Evolutionary conservation across 2,888 invertebrate genomes (phyloP).

Genomic region (Cephus runcator): DNA sequence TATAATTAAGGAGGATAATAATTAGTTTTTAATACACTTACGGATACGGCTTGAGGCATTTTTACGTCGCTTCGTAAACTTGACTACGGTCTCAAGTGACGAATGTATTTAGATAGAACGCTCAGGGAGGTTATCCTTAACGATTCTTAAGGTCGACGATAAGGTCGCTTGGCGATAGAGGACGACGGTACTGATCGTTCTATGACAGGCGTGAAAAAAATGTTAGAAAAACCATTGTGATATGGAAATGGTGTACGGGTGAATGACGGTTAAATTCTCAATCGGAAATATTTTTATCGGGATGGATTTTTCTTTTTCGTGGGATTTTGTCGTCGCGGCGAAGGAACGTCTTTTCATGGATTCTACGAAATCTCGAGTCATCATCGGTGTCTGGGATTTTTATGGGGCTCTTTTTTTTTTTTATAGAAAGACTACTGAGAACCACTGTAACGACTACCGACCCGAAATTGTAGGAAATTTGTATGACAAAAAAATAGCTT

Average conservation of each 20-base stretch:
- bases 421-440: neutral
- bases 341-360: neutral
- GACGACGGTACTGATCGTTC: neutral
- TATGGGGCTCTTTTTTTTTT: neutral
- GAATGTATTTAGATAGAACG: neutral
- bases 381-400: neutral
- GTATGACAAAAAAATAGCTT: constrained; percentile 9
- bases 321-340: neutral
- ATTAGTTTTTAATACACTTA: neutral
- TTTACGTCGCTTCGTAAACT: neutral
- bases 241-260: neutral
- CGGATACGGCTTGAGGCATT: neutral
- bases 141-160: neutral
- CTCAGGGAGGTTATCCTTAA: neutral
- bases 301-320: neutral
- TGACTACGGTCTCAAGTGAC: neutral
- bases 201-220: neutral
- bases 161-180: neutral
- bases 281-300: neutral
- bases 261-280: neutral
- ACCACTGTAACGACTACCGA: neutral
- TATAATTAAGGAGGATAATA: neutral
- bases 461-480: neutral
- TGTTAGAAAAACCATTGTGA: neutral
- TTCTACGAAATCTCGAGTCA: neutral